Conservation (phyloP, 2,797 vertebrate species). For the Cuculus canorus region DNA sequence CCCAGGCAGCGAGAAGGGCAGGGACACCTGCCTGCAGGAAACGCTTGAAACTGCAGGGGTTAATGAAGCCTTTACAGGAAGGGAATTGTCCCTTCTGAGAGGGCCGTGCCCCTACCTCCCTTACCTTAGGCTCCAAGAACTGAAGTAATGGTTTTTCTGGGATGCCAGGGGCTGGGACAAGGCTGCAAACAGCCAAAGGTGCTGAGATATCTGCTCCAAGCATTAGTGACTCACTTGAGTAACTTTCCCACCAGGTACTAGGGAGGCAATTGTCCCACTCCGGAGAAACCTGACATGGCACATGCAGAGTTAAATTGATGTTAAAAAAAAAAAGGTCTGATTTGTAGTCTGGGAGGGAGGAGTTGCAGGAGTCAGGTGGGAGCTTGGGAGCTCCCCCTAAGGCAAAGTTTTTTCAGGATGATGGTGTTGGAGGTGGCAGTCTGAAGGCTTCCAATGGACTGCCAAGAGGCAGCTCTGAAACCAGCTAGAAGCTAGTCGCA, state of each 20-base stretch:
- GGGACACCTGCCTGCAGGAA: background rate
- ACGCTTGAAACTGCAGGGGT: background rate
- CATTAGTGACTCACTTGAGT: background rate
- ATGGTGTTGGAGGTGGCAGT: background rate
- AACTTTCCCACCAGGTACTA: background rate
- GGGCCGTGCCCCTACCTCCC: background rate
- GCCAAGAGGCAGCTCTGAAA: background rate
- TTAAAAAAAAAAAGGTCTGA: background rate
- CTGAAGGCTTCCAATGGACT: background rate
- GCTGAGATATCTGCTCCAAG: background rate
- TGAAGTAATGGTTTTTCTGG: background rate
- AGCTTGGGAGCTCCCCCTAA: background rate
- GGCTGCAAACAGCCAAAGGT: background rate
- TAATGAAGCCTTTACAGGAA: background rate
- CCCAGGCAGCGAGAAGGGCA: background rate
- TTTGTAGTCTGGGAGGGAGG: background rate
- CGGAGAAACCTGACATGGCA: background rate
- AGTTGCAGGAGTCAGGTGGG: background rate
- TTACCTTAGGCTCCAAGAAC: background rate
- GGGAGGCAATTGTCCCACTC: background rate
- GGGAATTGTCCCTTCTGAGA: background rate
- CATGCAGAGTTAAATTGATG: background rate
- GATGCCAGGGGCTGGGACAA: background rate
- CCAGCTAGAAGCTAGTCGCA: background rate
- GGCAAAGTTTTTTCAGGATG: background rate